Evolutionary conservation across 1,140 invertebrate species (phyloP), one percentile per base, ranked within the genome.

Genomic region (Psix sp.): DNA sequence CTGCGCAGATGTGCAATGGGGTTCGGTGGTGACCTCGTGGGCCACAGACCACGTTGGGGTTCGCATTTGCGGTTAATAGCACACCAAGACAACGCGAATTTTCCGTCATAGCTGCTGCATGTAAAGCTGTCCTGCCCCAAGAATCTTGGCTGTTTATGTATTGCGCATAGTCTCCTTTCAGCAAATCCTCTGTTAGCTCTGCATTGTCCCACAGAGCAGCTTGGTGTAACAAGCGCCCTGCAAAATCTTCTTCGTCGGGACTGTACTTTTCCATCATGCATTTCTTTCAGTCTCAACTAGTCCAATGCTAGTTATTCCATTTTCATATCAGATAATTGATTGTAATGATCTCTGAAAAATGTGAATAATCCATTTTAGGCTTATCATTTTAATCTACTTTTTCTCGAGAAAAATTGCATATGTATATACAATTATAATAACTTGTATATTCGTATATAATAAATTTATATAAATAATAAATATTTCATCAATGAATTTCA

Each of bases 121-220:
- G 95, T 1, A 97, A 86, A 0, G 94, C 91, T 7, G 93, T 95
- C 10, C 94, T 85, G 0, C 94, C 94, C 90, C 91, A 93, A 2
- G 90, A 90, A 82, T 96, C 94, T 51, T 90, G 89, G 40, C 90
- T 91, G 84, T 96, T 92, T 11, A 95, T 91, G 38, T 91, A 90
- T n/a, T 87, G 83, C 17, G 90, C 83, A 73, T 93, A 89, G 20
- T 93, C 93, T 1, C 92, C 94, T 46, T 91, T 88, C 1, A 98
- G 77, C 21, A 98, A 85, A 86, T 96, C 95, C 81, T 93, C 91
- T 17, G 97, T 86, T 0, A 97, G 88, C 78, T 97, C 95, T 7
- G 92, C 91, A 82, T 97, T 97, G 84, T 97, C 94, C 94, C 95
- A 98, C 14, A 97, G 83, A 2, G 95, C 94, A 11, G 95, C 95